phyloP scores from a whole-genome alignment of 2,888 invertebrate species.

The Dinocampus coccinellae region DNA sequence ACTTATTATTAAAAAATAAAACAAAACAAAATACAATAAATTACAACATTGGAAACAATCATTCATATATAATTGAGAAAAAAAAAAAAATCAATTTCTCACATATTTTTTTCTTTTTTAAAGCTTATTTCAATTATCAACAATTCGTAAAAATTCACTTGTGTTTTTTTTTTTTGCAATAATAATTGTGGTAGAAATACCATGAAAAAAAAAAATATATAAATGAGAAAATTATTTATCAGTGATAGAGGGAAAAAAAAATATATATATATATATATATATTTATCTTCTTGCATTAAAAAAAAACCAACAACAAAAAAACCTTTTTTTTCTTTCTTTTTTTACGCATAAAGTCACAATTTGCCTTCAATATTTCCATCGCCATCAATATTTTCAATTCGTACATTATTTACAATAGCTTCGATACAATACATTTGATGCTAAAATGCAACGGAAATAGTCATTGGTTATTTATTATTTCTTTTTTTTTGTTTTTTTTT shows the following conservation, averaged over 20 bases:
- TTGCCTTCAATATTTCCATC: conserved; percentile 5
- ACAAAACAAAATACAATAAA: too few species aligned
- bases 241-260: too few species aligned
- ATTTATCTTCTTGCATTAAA: neutral
- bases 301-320: too few species aligned
- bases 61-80: neutral
- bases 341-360: conserved; percentile 11
- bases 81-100: neutral
- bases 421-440: conserved; percentile 35
- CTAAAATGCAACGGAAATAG: conserved; percentile 36
- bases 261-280: too few species aligned
- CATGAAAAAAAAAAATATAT: neutral
- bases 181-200: neutral
- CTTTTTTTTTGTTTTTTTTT: conserved; percentile 2
- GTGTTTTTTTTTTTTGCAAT: neutral
- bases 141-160: neutral
- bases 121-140: neutral
- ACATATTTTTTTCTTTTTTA: conserved; percentile 19
- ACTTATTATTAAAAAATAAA: conserved; percentile 12
- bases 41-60: neutral
- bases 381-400: conserved; percentile 38
- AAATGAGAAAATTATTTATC: too few species aligned
- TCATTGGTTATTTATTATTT: conserved; percentile 14
- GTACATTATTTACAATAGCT: conserved; percentile 51
- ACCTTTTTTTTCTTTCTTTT: conserved; percentile 6